A percentile compares a stretch with the other conserved stretches of the same genome.
These are phyloP conservation scores for Cylindroiulus punctatus DNA, from an alignment of 2,888 invertebrate genomes.

Conservation along the genomic window DNA sequence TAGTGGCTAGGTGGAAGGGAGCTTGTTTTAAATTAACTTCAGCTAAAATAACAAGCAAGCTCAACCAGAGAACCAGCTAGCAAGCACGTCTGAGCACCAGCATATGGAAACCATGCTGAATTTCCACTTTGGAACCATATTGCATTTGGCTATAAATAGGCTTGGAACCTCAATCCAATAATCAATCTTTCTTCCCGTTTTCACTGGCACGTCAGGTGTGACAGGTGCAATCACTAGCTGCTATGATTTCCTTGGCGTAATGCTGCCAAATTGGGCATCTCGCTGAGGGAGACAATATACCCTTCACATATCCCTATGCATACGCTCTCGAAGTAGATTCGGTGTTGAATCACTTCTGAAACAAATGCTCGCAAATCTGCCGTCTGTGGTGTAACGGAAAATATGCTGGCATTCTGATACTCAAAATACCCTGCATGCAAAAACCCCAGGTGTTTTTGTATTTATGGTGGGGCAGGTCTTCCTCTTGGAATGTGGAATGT, in stretches of 20 bases:
- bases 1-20: no score
- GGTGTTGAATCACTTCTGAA: conserved; percentile 12
- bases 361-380: conserved; percentile 32
- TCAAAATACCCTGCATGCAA: background rate
- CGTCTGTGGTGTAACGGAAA: background rate
- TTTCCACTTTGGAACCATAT: background rate
- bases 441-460: conserved; percentile 9
- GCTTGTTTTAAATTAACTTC: no score
- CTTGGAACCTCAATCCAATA: background rate
- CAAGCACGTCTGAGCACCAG: background rate
- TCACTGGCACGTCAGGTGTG: conserved; percentile 20
- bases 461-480: background rate
- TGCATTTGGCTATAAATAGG: conserved; percentile 1
- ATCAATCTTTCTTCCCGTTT: background rate
- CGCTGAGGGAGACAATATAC: background rate
- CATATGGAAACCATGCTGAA: background rate
- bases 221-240: conserved; percentile 32
- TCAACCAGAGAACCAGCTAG: no score
- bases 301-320: background rate
- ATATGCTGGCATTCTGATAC: background rate
- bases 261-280: conserved; percentile 32
- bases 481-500: background rate
- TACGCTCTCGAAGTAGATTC: background rate
- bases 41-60: no score
- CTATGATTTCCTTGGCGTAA: conserved; percentile 12